Evolutionary conservation across 2,888 invertebrate genomes (phyloP).

Genomic region (Caenorhabditis japonica): DNA sequence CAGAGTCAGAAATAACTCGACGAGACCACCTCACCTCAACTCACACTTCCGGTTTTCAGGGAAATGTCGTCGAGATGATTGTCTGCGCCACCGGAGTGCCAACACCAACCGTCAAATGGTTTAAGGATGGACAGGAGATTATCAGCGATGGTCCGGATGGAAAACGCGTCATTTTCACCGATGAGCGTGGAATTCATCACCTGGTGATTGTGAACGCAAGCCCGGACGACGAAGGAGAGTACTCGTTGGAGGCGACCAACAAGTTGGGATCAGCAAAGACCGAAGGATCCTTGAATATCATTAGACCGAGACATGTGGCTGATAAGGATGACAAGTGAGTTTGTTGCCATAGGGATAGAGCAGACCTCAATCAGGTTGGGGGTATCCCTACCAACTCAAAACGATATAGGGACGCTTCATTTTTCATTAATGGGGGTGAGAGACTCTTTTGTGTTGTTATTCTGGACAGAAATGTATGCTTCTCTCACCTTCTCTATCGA

Average conservation of each 20-base stretch:
- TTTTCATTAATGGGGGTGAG: too few species aligned
- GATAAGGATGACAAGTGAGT: slow-evolving; percentile 56
- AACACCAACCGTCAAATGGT: slow-evolving; percentile 78
- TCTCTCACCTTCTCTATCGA: too few species aligned
- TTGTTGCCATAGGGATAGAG: too few species aligned
- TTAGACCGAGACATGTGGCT: slow-evolving; percentile 66
- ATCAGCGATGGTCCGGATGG: slow-evolving; percentile 71
- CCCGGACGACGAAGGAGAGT: slow-evolving; percentile 77
- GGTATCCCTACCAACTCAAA: too few species aligned
- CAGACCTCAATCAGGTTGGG: too few species aligned
- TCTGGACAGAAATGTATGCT: too few species aligned
- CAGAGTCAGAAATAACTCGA: too few species aligned
- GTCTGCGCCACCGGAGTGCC: slow-evolving; percentile 78
- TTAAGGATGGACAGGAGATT: slow-evolving; percentile 74
- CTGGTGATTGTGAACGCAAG: slow-evolving; percentile 74
- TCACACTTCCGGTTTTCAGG: too few species aligned
- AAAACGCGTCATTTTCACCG: slow-evolving; percentile 72
- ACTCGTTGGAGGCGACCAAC: slow-evolving; percentile 76
- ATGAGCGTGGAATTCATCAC: slow-evolving; percentile 76
- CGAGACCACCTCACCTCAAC: too few species aligned
- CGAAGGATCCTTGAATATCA: slow-evolving; percentile 72
- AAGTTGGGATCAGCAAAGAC: slow-evolving; percentile 76
- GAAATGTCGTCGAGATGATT: slow-evolving; percentile 77
- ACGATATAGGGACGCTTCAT: too few species aligned
- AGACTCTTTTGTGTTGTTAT: too few species aligned